These are phyloP conservation scores for Pitangus sulphuratus DNA, from an alignment of 2,797 vertebrate species.

Conservation along the genomic window DNA sequence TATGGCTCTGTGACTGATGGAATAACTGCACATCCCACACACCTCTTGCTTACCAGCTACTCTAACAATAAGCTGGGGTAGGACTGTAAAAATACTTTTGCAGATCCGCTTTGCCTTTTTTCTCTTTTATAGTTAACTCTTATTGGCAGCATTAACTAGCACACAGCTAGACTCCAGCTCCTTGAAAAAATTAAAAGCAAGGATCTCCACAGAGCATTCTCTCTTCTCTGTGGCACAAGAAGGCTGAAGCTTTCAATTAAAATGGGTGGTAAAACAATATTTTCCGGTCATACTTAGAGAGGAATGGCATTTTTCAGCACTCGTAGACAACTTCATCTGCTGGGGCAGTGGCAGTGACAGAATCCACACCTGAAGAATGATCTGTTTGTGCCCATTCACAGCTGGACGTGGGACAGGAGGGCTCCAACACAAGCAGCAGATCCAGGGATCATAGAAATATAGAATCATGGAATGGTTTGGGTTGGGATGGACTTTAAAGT, in stretches of 20 bases:
- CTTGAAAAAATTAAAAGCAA: neutral
- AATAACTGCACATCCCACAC: neutral
- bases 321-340: neutral
- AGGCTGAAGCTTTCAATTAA: neutral
- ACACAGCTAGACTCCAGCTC: neutral
- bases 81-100: neutral
- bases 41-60: neutral
- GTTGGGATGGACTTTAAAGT: neutral
- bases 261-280: neutral
- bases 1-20: neutral
- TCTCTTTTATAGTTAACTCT: neutral
- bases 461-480: neutral
- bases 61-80: neutral
- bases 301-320: neutral
- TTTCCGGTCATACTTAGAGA: neutral
- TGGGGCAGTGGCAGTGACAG: neutral
- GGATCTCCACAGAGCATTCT: neutral
- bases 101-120: neutral
- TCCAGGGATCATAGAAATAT: rapidly evolving
- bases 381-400: rapidly evolving
- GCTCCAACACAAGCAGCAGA: neutral
- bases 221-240: neutral
- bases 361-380: neutral
- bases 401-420: rapidly evolving
- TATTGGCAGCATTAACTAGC: neutral